Conservation (phyloP, 2,888 invertebrate species). For the Elegia similella region DNA sequence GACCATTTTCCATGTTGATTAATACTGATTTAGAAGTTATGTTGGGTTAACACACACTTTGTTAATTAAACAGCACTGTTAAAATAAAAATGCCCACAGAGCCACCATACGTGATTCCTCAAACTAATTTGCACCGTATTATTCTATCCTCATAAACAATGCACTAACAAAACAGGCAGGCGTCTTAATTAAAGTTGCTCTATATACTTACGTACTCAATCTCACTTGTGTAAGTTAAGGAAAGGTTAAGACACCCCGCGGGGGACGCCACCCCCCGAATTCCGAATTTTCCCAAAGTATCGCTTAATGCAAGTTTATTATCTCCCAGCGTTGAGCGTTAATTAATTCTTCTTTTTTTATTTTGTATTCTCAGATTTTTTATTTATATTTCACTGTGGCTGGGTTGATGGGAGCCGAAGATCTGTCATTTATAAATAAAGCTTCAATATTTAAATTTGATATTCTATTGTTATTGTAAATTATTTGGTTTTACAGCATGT, state of each 20-base stretch:
- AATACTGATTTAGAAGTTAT: no score
- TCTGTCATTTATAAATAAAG: background rate
- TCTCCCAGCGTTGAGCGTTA: conserved; percentile 66
- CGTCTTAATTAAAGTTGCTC: conserved; percentile 76
- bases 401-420: background rate
- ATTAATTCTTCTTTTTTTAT: conserved; percentile 61
- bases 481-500: no score
- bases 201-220: conserved; percentile 76
- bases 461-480: no score
- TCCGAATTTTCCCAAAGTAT: conserved; percentile 75
- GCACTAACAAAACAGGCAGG: conserved; percentile 63
- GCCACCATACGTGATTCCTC: conserved; percentile 30
- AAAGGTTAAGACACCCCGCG: conserved; percentile 65
- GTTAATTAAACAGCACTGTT: no score
- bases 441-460: no score
- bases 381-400: conserved; percentile 12
- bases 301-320: conserved; percentile 78
- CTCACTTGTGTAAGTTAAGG: conserved; percentile 75
- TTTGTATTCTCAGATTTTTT: conserved; percentile 24
- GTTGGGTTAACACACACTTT: no score
- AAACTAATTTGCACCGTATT: conserved; percentile 55
- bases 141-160: conserved; percentile 71
- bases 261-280: conserved; percentile 39
- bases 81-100: no score
- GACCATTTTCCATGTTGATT: no score